Base-by-base conservation (phyloP, 2,113 vertebrate genomes). In the Cnemophilus loriae region DNA sequence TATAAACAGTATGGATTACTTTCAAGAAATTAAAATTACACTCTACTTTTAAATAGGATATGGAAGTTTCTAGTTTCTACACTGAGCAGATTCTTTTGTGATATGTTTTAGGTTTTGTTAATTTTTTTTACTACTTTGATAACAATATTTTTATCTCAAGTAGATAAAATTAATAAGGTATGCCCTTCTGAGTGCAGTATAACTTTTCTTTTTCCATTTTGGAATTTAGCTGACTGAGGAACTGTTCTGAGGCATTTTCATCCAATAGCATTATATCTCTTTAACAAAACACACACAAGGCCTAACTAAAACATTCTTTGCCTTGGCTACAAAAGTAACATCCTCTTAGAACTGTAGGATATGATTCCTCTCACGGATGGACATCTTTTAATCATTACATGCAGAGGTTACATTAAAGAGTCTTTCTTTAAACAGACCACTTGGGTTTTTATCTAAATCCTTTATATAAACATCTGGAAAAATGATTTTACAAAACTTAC, bases 51-150 rank as follows among this genome's bases (percentile, higher is more conserved):
- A 71, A 84, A 52, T 60, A 78, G 4, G 15, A 76, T 9, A 44
- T 20, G 4, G 12, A 60, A 42, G 3, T 41, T 75, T 63, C 35
- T 55, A 5, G 1, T 53, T 90, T 85, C 24, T 76, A 39, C 12
- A 11, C 2, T 10, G 2, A 90, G 6, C 1, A 65, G n/a, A 23
- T 35, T 60, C 0, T 0, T 65, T 74, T 26, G 14, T 3, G 11
- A 7, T 52, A 33, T 47, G 3, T 6, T 82, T 82, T 78, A 35
- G 5, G 3, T 6, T 67, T 71, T 68, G 3, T n/a, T 60, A 8
- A 9, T 32, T 27, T 47, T 57, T 57, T 44, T 69, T 32, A 19
- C 4, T 47, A 4, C 9, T 80, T 90, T 69, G 21, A 16, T 75
- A 75, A 35, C 7, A 67, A 21, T 24, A 4, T 35, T 71, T 24